Conservation (phyloP, 2,888 invertebrate genomes). For the Netelia melanura region DNA sequence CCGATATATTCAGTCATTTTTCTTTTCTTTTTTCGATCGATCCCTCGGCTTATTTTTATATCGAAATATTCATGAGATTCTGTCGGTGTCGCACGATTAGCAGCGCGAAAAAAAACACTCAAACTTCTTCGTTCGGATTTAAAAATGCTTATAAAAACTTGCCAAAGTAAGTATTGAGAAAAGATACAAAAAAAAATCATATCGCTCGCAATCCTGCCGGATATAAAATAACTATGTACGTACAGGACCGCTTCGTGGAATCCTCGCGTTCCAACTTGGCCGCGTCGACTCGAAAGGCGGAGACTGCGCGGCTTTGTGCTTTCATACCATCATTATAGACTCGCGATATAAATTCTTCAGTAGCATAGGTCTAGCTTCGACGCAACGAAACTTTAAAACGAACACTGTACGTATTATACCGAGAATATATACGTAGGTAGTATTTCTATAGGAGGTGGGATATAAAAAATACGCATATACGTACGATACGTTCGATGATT, state of each 20-base stretch:
- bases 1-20: background rate
- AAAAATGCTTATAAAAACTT: no score
- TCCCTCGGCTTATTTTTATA: background rate
- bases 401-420: conserved; percentile 12
- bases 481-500: conserved; percentile 1
- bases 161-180: no score
- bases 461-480: conserved; percentile 20
- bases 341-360: conserved; percentile 50
- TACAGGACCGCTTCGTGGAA: no score
- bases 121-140: no score
- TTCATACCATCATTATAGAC: conserved; percentile 39
- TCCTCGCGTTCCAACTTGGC: no score
- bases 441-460: background rate
- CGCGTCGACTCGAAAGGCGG: background rate
- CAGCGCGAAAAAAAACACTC: no score
- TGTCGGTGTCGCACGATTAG: no score
- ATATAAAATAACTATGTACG: no score
- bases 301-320: conserved; percentile 2
- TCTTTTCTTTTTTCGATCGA: background rate
- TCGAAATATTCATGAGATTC: no score
- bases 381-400: conserved; percentile 13
- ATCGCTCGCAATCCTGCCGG: no score
- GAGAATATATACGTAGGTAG: background rate
- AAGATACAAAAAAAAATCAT: no score
- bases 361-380: conserved; percentile 9